phyloP scores from a whole-genome alignment of 2,888 invertebrate genomes.

The Metalampra italica region DNA sequence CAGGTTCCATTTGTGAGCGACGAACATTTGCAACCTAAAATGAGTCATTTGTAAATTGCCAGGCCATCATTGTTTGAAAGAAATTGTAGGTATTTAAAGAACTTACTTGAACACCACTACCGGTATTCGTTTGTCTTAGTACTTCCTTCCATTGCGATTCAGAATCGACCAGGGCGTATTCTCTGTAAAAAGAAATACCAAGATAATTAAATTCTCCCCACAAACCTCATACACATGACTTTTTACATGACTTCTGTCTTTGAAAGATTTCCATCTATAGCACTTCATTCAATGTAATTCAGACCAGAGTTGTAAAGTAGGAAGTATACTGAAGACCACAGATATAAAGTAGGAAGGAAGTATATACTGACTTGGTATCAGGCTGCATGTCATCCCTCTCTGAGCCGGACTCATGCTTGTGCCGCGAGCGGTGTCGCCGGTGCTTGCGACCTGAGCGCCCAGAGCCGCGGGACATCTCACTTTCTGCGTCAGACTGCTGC shows the following conservation, averaged over 20 bases:
- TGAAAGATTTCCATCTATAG: not conserved
- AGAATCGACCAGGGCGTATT: constrained; percentile 89
- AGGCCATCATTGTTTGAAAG: not conserved
- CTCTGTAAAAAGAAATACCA: constrained; percentile 50
- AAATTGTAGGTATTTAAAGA: not conserved
- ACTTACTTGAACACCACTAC: constrained; percentile 70
- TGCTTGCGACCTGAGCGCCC: constrained; percentile 88
- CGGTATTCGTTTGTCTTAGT: constrained; percentile 82
- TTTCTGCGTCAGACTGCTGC: constrained; percentile 92
- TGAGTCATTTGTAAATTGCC: constrained; percentile 1
- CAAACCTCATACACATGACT: too few species aligned
- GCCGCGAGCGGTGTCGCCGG: constrained; percentile 85
- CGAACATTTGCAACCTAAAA: constrained; percentile 85
- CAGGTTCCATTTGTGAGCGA: constrained; percentile 73
- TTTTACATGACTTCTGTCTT: not conserved
- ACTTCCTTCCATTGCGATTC: constrained; percentile 94
- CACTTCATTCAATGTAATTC: too few species aligned
- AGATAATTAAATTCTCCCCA: not conserved
- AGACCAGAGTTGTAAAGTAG: not conserved
- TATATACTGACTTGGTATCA: constrained; percentile 56
- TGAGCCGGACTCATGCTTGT: constrained; percentile 86
- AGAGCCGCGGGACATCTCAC: constrained; percentile 91
- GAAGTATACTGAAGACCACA: too few species aligned
- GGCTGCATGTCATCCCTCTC: constrained; percentile 82
- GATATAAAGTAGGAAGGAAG: not conserved